A percentile compares a stretch with the other conserved stretches of the same genome.
phyloP scores from a whole-genome alignment of 2,113 vertebrate genomes.

The Leptodactylus fuscus region DNA sequence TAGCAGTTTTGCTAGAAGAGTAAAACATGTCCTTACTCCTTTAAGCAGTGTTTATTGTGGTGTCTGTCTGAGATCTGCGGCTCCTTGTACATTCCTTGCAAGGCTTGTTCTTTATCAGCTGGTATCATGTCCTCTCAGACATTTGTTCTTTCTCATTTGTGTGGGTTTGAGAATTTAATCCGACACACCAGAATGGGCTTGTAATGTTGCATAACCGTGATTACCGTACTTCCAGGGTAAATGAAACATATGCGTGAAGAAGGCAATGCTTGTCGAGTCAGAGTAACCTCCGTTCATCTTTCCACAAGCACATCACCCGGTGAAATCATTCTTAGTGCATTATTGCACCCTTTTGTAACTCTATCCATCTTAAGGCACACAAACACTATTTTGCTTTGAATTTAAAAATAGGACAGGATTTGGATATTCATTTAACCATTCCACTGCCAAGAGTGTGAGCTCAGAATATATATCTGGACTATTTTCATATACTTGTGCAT shows the following conservation, averaged over 20 bases:
- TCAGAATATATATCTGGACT: no score
- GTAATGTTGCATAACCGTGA: slow-evolving; percentile 23
- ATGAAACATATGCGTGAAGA: not conserved
- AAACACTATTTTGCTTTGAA: no score
- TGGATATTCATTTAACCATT: no score
- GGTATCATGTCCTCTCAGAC: slow-evolving; percentile 44
- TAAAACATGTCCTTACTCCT: not conserved
- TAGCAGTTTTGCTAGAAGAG: not conserved
- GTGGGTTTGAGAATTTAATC: slow-evolving; percentile 42
- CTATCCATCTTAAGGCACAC: slow-evolving; percentile 39
- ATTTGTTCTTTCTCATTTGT: slow-evolving; percentile 48
- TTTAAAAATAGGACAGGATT: no score
- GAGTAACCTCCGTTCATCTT: slow-evolving; percentile 55
- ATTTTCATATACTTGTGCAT: no score
- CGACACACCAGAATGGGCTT: slow-evolving; percentile 17
- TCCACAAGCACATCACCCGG: slow-evolving; percentile 33
- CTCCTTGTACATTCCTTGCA: slow-evolving; percentile 22
- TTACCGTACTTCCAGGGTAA: slow-evolving; percentile 47
- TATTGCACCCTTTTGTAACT: slow-evolving; percentile 32
- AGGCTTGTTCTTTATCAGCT: slow-evolving; percentile 49
- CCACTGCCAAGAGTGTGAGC: no score
- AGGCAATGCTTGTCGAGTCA: slow-evolving; percentile 40
- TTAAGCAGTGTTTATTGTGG: not conserved
- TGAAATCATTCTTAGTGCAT: slow-evolving; percentile 41
- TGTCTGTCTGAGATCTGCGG: not conserved